Evolutionary conservation across 1,140 invertebrate species (phyloP).

Genomic region (Hyles euphorbiae): DNA sequence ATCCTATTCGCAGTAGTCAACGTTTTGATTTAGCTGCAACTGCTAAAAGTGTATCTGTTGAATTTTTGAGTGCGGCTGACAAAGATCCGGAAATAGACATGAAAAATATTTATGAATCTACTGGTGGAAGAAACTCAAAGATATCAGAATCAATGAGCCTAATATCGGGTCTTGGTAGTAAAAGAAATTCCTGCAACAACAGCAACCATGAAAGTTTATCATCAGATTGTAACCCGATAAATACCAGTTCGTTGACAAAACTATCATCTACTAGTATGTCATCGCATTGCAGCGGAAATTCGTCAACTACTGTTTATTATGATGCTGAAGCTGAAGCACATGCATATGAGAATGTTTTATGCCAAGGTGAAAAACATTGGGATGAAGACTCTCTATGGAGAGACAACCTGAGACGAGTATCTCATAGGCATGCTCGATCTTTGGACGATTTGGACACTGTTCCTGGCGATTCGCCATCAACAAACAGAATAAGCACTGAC

Average conservation of each 20-base stretch:
- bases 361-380: constrained; percentile 83
- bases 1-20: constrained; percentile 79
- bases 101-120: constrained; percentile 86
- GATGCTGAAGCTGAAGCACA: constrained; percentile 63
- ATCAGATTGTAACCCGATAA: constrained; percentile 32
- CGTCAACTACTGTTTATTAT: constrained; percentile 67
- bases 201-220: constrained; percentile 37
- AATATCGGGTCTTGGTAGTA: constrained; percentile 67
- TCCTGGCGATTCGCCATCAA: constrained; percentile 37
- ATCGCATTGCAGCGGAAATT: constrained; percentile 65
- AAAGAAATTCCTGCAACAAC: constrained; percentile 58
- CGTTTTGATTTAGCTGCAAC: constrained; percentile 78
- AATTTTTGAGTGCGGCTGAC: constrained; percentile 80
- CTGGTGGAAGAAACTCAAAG: constrained; percentile 78
- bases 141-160: constrained; percentile 70
- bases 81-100: constrained; percentile 83
- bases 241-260: constrained; percentile 36
- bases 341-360: constrained; percentile 69
- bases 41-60: constrained; percentile 80
- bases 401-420: constrained; percentile 85
- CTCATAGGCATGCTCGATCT: constrained; percentile 86
- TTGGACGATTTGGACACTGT: constrained; percentile 85
- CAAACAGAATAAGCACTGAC: constrained; percentile 42
- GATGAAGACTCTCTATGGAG: constrained; percentile 89
- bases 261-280: constrained; percentile 64